Evolutionary conservation across 2,888 invertebrate genomes (phyloP).

Genomic region (Caenorhabditis drosophilae): DNA sequence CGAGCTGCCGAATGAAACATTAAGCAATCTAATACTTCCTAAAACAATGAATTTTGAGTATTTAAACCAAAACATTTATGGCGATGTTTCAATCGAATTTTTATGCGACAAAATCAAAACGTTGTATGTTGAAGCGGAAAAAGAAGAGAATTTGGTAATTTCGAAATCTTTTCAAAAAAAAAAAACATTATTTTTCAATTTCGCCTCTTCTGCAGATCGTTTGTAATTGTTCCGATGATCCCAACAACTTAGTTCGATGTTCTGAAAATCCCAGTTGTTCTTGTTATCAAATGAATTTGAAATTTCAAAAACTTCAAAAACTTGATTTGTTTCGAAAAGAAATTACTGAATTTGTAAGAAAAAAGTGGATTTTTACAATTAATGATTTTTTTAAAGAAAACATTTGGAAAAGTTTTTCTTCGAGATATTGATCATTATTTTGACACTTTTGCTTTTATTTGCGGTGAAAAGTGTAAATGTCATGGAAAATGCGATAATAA

Average conservation of each 20-base stretch:
- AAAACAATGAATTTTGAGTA: neutral
- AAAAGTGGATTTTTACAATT: neutral
- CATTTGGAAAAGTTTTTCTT: constrained; percentile 9
- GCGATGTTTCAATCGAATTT: neutral
- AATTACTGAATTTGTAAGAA: constrained; percentile 11
- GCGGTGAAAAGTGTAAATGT: constrained; percentile 8
- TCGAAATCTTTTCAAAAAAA: no score
- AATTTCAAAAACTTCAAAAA: constrained; percentile 7
- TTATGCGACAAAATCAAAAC: neutral
- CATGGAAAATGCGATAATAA: constrained; percentile 17
- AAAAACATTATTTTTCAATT: neutral
- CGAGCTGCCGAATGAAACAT: neutral
- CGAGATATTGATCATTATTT: constrained; percentile 5
- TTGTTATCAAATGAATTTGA: constrained; percentile 7
- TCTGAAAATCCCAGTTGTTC: constrained; percentile 10
- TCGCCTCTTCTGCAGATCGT: constrained; percentile 3
- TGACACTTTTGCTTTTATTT: neutral
- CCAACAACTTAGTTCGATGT: constrained; percentile 4
- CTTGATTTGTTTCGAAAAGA: neutral
- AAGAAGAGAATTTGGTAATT: neutral
- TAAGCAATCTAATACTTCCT: neutral
- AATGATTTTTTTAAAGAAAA: constrained; percentile 11
- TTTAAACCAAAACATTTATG: neutral
- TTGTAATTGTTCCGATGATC: constrained; percentile 4
- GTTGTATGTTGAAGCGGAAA: no score